Conservation (phyloP, 2,888 invertebrate genomes). For the Eupithecia tripunctaria region DNA sequence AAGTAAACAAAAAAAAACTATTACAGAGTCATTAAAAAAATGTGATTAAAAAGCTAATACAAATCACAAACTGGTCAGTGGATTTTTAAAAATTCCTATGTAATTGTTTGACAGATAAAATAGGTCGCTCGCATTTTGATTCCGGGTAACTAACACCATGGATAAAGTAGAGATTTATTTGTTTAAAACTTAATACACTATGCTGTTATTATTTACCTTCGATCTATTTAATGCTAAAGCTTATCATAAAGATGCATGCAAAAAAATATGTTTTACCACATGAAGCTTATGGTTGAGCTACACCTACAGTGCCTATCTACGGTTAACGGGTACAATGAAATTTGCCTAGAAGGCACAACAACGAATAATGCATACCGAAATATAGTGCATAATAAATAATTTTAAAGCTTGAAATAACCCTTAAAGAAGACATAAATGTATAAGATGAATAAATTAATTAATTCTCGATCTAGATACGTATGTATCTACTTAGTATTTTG, state of each 20-base stretch:
- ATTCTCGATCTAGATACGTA: not conserved
- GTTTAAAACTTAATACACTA: not conserved
- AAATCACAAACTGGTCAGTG: too few relatives aligned
- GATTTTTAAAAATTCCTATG: too few relatives aligned
- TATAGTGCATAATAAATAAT: not conserved
- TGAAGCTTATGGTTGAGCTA: not conserved
- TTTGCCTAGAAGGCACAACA: not conserved
- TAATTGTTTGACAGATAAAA: too few relatives aligned
- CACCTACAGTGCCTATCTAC: not conserved
- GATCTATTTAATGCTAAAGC: not conserved
- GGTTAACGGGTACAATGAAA: conserved; percentile 5
- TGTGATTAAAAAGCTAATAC: too few relatives aligned
- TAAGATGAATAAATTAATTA: not conserved
- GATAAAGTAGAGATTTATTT: not conserved
- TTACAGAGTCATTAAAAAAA: too few relatives aligned
- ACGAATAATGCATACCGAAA: not conserved
- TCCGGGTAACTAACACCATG: too few relatives aligned
- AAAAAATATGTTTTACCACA: not conserved
- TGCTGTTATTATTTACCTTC: not conserved
- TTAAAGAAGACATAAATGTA: not conserved
- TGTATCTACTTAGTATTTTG: not conserved
- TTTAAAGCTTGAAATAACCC: not conserved
- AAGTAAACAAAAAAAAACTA: too few relatives aligned
- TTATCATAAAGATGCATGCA: not conserved
- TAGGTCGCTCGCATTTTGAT: too few relatives aligned